A percentile compares a stretch with the other conserved stretches of the same genome.
Conservation (phyloP, 2,113 vertebrate genomes). For the Bagarius yarrelli region DNA sequence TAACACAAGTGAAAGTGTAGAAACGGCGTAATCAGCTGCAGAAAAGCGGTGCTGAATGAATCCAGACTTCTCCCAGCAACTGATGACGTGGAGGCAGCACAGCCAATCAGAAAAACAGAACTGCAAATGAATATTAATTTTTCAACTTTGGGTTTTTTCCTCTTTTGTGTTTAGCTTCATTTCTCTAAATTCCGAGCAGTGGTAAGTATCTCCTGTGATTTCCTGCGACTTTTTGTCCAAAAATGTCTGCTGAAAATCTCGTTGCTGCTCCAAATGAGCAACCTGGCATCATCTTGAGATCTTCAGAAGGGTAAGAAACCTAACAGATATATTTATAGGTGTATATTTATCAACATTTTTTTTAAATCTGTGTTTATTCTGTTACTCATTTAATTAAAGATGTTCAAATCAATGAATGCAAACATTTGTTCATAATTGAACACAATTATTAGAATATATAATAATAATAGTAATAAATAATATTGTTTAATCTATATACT, state of each 20-base stretch:
- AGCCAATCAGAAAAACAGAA: slow-evolving; percentile 46
- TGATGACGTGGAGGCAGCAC: slow-evolving; percentile 24
- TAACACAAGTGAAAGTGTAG: not conserved
- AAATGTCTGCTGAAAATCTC: slow-evolving; percentile 33
- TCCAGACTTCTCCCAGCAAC: slow-evolving; percentile 40
- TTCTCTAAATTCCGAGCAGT: not conserved
- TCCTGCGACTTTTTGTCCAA: not conserved
- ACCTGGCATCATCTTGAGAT: not conserved
- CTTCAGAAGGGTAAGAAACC: slow-evolving; percentile 20
- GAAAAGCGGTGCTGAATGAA: not conserved
- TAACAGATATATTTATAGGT: not conserved
- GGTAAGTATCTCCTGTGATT: not conserved
- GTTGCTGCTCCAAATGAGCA: slow-evolving; percentile 25
- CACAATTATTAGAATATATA: too few relatives aligned
- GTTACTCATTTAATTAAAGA: not conserved
- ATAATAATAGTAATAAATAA: not conserved
- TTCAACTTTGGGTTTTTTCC: slow-evolving; percentile 16
- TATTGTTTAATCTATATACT: too few relatives aligned
- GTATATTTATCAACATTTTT: not conserved
- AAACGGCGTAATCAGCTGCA: too few relatives aligned
- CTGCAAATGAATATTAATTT: not conserved
- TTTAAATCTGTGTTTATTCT: not conserved
- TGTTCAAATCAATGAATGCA: not conserved
- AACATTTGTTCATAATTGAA: not conserved
- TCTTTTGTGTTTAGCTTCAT: not conserved